phyloP scores from a whole-genome alignment of 1,140 invertebrate genomes.

The Bradynema listronoti region DNA sequence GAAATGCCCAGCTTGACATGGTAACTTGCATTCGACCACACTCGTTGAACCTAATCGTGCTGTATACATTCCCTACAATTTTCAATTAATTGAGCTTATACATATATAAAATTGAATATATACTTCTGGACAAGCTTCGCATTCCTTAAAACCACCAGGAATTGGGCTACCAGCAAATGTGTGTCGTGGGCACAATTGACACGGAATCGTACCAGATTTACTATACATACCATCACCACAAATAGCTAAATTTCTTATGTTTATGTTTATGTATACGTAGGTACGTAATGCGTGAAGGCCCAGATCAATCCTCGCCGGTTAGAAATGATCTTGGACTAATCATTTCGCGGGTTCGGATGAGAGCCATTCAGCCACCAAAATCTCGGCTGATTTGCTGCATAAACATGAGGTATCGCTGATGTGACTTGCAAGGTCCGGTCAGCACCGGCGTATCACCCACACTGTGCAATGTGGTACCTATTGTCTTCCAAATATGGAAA shows the following conservation, averaged over 20 bases:
- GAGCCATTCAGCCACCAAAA: too few relatives aligned
- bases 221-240: constrained; percentile 93
- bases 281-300: too few relatives aligned
- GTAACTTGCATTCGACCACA: constrained; percentile 76
- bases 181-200: constrained; percentile 84
- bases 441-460: too few relatives aligned
- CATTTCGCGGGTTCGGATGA: too few relatives aligned
- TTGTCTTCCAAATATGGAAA: too few relatives aligned
- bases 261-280: background rate
- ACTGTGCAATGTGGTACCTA: constrained; percentile 3
- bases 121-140: constrained; percentile 79
- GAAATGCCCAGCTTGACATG: constrained; percentile 84
- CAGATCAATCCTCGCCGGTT: too few relatives aligned
- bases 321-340: too few relatives aligned
- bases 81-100: constrained; percentile 2
- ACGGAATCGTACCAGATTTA: constrained; percentile 84
- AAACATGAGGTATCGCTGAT: too few relatives aligned
- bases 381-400: too few relatives aligned
- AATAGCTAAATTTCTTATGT: constrained; percentile 64
- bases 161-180: constrained; percentile 76
- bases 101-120: constrained; percentile 63
- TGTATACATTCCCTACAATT: constrained; percentile 68
- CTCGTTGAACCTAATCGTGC: constrained; percentile 69
- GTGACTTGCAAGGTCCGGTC: too few relatives aligned
- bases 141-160: constrained; percentile 83